Percentiles rank a stretch among this genome's conserved stretches.
These are phyloP conservation scores for Syrphus vitripennis DNA, from an alignment of 2,888 invertebrate species.

Conservation along the genomic window DNA sequence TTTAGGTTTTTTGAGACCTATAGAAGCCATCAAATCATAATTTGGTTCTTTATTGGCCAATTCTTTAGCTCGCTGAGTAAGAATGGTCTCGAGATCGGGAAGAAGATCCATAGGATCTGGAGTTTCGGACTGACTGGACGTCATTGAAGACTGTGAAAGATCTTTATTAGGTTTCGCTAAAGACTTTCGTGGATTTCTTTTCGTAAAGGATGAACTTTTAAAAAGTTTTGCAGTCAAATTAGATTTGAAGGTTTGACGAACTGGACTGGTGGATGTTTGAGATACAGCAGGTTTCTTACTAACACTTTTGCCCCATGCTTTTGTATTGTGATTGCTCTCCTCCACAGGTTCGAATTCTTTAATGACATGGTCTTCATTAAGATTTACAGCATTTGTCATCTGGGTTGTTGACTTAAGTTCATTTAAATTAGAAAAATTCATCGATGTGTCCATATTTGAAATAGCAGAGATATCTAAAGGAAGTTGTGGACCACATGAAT, in stretches of 20 bases:
- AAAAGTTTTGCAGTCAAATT: constrained; percentile 86
- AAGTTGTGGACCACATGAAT: constrained; percentile 73
- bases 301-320: constrained; percentile 82
- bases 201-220: constrained; percentile 85
- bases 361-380: constrained; percentile 74
- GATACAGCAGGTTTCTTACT: constrained; percentile 75
- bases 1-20: constrained; percentile 58
- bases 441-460: constrained; percentile 50
- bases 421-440: constrained; percentile 73
- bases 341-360: constrained; percentile 77
- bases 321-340: constrained; percentile 77
- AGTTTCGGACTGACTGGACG: constrained; percentile 35
- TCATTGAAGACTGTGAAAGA: constrained; percentile 24
- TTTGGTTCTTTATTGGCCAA: constrained; percentile 27
- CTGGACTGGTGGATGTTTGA: constrained; percentile 36
- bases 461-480: constrained; percentile 75
- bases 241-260: constrained; percentile 69
- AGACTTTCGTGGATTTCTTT: constrained; percentile 90
- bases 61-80: constrained; percentile 77
- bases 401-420: constrained; percentile 73
- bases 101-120: constrained; percentile 72
- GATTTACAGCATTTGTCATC: constrained; percentile 72
- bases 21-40: constrained; percentile 48
- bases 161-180: constrained; percentile 78
- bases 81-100: constrained; percentile 80